Base-by-base conservation (phyloP, 2,113 vertebrate genomes). In the Passer domesticus region DNA sequence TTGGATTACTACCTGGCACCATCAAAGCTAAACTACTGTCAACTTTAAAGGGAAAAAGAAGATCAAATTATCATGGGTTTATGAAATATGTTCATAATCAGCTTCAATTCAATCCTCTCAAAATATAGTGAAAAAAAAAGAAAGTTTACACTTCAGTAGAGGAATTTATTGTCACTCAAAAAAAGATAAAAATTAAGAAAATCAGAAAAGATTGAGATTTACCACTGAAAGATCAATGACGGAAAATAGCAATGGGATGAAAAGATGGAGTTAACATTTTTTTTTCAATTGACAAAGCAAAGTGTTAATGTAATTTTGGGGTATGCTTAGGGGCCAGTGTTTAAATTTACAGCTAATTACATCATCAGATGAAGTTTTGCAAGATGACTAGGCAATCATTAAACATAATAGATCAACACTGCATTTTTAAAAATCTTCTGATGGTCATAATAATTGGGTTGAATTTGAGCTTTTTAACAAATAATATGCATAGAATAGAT, bases 1-100 rank as follows among this genome's bases (percentile, higher is more conserved):
- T 95, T 95, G 88, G 96, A 96, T 97, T 97, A 96, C 94, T 94
- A 97, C 94, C 94, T 98, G 95, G 83, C 87, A 95, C 64, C 95
- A 95, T 94, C 86, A 96, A 97, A 89, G 23, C 75, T 96, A 97
- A 95, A 97, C 52, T 77, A 94, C 83, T 86, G 52, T 94, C 69
- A 94, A 80, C 55, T 96, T 96, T 86, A 96, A 93, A 82, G 33
- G 83, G 84, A 87, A 87, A 50, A 83, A 96, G 47, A 78, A 76
- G 14, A 96, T 86, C 64, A 95, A 80, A 92, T 97, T 97, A 91
- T 86, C 91, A 96, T 9, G 6, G 81, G 67, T 91, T 95, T 80
- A 89, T 97, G 87, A 95, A 95, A 82, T 91, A 90, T 52, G 23
- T 81, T 89, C 64, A 67, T 27, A 81, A 77, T 15, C 14, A 41